A percentile compares a stretch with the other conserved stretches of the same genome.
Evolutionary conservation across 2,113 vertebrate genomes (phyloP).

Genomic region (Indicator maculatus): DNA sequence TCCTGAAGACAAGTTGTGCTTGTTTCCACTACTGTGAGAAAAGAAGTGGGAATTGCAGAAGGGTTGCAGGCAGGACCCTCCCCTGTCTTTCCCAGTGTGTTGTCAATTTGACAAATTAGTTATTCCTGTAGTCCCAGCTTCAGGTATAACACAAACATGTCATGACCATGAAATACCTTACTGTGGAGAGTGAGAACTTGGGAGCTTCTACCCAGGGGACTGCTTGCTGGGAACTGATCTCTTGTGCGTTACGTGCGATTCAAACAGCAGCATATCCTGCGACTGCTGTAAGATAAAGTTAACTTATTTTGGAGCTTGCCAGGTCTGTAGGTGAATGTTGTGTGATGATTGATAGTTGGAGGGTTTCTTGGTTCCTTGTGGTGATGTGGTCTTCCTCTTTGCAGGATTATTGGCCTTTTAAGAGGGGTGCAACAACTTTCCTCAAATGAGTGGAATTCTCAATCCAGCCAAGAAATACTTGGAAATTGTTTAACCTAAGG

Average conservation of each 20-base stretch:
- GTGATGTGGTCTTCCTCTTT: slow-evolving; percentile 63
- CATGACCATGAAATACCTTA: not conserved
- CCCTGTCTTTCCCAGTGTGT: not conserved
- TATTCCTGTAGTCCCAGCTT: not conserved
- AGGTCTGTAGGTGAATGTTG: slow-evolving; percentile 26
- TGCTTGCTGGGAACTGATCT: not conserved
- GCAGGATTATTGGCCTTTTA: slow-evolving; percentile 66
- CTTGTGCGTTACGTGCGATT: not conserved
- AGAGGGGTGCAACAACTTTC: slow-evolving; percentile 63
- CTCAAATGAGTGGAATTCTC: slow-evolving; percentile 64
- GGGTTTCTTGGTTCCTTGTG: slow-evolving; percentile 56
- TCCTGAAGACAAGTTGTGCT: not conserved
- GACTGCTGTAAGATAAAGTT: not conserved
- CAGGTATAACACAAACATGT: not conserved
- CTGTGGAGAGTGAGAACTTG: not conserved
- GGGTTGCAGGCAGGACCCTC: not conserved
- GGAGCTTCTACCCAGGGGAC: not conserved
- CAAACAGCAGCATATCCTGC: slow-evolving; percentile 9
- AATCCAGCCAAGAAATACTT: slow-evolving; percentile 58
- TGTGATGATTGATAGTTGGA: slow-evolving; percentile 48
- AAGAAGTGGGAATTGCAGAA: not conserved
- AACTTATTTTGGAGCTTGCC: slow-evolving; percentile 11
- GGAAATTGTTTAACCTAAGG: slow-evolving; percentile 67
- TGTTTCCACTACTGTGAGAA: not conserved
- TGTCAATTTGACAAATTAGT: not conserved